phyloP scores from a whole-genome alignment of 2,888 invertebrate genomes.

The Gordius sp. region DNA sequence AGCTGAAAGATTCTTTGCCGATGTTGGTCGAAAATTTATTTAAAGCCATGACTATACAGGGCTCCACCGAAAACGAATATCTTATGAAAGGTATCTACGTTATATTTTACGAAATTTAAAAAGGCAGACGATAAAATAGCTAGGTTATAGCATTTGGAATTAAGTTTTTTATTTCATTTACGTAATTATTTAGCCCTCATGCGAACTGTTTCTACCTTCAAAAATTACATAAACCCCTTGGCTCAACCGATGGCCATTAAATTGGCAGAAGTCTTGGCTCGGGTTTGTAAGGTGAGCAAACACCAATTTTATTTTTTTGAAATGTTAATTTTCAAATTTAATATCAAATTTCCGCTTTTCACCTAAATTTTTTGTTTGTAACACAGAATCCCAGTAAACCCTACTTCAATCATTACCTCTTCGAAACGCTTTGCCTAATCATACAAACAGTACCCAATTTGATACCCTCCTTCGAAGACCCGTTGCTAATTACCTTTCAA shows the following conservation, averaged over 20 bases:
- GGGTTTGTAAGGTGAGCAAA: conserved; percentile 39
- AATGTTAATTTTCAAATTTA: background rate
- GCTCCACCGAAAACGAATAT: conserved; percentile 76
- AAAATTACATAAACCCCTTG: background rate
- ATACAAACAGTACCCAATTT: background rate
- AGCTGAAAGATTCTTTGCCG: conserved; percentile 32
- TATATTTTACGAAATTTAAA: too few species aligned
- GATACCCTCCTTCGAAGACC: conserved; percentile 52
- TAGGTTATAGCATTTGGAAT: too few species aligned
- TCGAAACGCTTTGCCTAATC: conserved; percentile 61
- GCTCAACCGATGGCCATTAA: background rate
- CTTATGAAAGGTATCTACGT: conserved; percentile 64
- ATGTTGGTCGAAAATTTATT: conserved; percentile 51
- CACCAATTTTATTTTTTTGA: background rate
- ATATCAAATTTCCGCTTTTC: too few species aligned
- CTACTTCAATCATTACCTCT: conserved; percentile 88
- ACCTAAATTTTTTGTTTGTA: too few species aligned
- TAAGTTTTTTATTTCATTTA: too few species aligned
- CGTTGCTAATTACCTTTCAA: conserved; percentile 77
- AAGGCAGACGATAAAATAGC: too few species aligned
- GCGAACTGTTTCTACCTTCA: background rate
- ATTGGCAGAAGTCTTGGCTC: conserved; percentile 39
- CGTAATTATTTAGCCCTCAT: conserved; percentile 6
- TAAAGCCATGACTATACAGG: conserved; percentile 41
- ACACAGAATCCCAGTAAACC: conserved; percentile 63